phyloP scores from a whole-genome alignment of 2,113 vertebrate genomes.

The Psettodes erumei region DNA sequence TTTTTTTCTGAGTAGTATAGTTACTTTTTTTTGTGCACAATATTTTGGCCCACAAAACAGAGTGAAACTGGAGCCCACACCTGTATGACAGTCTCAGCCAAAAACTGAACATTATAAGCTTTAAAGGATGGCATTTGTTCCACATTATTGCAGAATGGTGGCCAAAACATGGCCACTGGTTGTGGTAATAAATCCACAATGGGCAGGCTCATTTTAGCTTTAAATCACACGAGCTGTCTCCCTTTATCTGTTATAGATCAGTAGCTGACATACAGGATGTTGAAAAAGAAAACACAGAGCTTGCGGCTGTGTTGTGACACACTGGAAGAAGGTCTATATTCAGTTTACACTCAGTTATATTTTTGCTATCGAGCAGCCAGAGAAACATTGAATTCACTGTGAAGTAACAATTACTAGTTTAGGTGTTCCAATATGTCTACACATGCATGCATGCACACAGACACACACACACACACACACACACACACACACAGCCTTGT shows the following conservation, averaged over 20 bases:
- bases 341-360: not conserved
- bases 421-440: constrained; percentile 34
- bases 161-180: not conserved
- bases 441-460: constrained; percentile 17
- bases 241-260: not conserved
- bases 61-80: not conserved
- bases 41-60: not conserved
- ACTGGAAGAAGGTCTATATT: not conserved
- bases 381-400: constrained; percentile 15
- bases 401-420: constrained; percentile 38
- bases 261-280: not conserved
- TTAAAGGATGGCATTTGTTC: not conserved
- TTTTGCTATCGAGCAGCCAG: constrained; percentile 8
- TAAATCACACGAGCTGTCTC: not conserved
- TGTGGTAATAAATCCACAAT: not conserved
- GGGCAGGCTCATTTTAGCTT: constrained; percentile 8
- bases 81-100: not conserved
- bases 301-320: not conserved
- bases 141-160: not conserved
- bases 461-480: constrained; percentile 20
- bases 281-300: not conserved
- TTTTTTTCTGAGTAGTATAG: not conserved
- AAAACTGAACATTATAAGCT: not conserved
- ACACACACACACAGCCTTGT: constrained; percentile 19
- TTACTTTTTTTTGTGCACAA: not conserved